Conservation (phyloP, 2,797 vertebrate species). For the Microctenopoma steveboyesi region DNA sequence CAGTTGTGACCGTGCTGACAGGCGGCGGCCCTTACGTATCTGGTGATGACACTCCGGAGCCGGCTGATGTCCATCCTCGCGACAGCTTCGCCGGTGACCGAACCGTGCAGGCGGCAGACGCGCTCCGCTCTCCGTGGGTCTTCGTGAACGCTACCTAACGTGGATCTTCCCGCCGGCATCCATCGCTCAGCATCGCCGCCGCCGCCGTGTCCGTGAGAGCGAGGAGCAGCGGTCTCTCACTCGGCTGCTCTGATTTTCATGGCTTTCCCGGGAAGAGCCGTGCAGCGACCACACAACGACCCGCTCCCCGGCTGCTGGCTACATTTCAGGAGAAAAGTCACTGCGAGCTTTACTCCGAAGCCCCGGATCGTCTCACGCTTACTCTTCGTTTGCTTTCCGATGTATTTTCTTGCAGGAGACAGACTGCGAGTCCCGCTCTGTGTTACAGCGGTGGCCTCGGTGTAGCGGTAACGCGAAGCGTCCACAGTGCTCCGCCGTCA, state of each 20-base stretch:
- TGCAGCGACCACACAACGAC: constrained; percentile 51
- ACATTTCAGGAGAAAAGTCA: constrained; percentile 49
- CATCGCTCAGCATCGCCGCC: constrained; percentile 63
- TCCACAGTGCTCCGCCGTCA: constrained; percentile 62
- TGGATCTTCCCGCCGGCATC: constrained; percentile 57
- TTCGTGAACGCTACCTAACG: constrained; percentile 70
- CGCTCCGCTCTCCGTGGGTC: constrained; percentile 65
- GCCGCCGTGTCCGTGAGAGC: constrained; percentile 59
- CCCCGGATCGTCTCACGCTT: not conserved
- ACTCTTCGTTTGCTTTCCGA: not conserved
- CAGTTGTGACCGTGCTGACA: constrained; percentile 58
- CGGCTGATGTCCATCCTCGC: constrained; percentile 90
- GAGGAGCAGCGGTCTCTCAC: constrained; percentile 67
- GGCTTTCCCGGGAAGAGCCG: constrained; percentile 74
- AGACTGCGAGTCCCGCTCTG: constrained; percentile 32
- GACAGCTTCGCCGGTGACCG: constrained; percentile 53
- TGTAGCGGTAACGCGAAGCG: constrained; percentile 47
- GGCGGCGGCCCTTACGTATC: constrained; percentile 88
- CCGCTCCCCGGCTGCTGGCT: constrained; percentile 40
- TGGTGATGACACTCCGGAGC: constrained; percentile 89
- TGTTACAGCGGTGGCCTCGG: constrained; percentile 49
- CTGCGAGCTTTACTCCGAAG: constrained; percentile 5
- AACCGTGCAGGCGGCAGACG: constrained; percentile 50
- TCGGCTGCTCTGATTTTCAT: constrained; percentile 71
- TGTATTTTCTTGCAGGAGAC: constrained; percentile 19